These are phyloP conservation scores for Xenopus petersii DNA, from an alignment of 2,797 vertebrate species.

Conservation along the genomic window DNA sequence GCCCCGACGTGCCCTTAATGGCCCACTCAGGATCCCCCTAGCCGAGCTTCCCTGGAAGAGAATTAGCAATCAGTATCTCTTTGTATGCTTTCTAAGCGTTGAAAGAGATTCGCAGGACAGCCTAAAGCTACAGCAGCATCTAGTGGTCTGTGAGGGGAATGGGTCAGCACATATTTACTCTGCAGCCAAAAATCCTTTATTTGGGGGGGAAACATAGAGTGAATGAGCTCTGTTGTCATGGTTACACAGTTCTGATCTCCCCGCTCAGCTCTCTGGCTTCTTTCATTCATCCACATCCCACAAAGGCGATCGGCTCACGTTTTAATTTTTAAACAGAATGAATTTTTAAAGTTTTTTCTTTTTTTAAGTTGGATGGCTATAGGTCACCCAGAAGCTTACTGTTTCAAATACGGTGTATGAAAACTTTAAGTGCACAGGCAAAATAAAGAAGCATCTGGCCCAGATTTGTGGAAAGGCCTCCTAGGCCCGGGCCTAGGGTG, in stretches of 20 bases:
- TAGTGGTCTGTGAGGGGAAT: slow-evolving; percentile 33
- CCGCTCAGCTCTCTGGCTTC: slow-evolving; percentile 20
- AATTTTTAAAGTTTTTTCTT: slow-evolving; percentile 17
- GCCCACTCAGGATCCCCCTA: not conserved
- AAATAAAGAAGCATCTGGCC: no score
- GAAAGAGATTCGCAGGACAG: not conserved
- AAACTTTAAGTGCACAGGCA: no score
- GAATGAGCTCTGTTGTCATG: slow-evolving; percentile 37
- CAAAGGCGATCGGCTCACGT: slow-evolving; percentile 17
- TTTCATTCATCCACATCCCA: slow-evolving; percentile 38
- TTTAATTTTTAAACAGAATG: slow-evolving; percentile 34
- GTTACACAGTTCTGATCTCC: slow-evolving; percentile 28
- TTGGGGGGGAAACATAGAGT: slow-evolving; percentile 9
- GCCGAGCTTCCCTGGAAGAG: slow-evolving; percentile 1
- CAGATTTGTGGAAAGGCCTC: no score
- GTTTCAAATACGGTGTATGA: no score
- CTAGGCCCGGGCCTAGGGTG: no score
- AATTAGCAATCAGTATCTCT: not conserved
- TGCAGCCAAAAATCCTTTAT: slow-evolving; percentile 22
- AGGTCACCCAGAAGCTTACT: no score
- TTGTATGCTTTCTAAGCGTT: not conserved
- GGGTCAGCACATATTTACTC: not conserved
- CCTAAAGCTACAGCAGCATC: slow-evolving; percentile 35
- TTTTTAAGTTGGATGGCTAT: no score
- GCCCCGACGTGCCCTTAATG: not conserved